Evolutionary conservation across 1,140 invertebrate genomes (phyloP).

Genomic region (Trissolcus basalis): DNA sequence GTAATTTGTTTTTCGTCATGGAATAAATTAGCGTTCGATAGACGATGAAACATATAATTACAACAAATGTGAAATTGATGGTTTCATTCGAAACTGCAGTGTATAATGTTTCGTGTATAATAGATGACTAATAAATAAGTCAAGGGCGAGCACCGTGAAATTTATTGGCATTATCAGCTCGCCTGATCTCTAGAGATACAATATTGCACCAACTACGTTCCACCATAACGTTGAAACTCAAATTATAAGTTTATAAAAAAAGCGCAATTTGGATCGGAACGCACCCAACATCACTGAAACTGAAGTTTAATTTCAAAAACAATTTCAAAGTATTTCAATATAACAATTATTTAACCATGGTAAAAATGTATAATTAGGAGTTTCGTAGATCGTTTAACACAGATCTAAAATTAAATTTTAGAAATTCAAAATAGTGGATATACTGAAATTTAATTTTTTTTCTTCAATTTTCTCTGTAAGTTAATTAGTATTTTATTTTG

Average conservation of each 20-base stretch:
- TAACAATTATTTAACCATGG: neutral
- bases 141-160: constrained; percentile 52
- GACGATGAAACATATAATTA: constrained; percentile 49
- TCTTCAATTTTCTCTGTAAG: too few relatives aligned
- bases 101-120: constrained; percentile 52
- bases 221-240: too few relatives aligned
- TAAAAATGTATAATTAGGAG: too few relatives aligned
- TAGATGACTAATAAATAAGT: constrained; percentile 60
- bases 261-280: constrained; percentile 10
- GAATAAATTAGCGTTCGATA: constrained; percentile 29
- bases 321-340: neutral
- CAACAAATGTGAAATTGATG: constrained; percentile 44
- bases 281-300: neutral
- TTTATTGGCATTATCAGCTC: constrained; percentile 53
- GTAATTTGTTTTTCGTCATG: neutral
- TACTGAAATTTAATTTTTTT: too few relatives aligned
- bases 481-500: too few relatives aligned
- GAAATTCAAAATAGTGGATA: too few relatives aligned
- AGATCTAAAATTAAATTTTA: too few relatives aligned
- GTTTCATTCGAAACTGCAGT: constrained; percentile 45
- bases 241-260: constrained; percentile 21
- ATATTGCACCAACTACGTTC: constrained; percentile 40
- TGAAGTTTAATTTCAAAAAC: neutral
- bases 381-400: too few relatives aligned
- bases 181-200: constrained; percentile 31